A percentile compares a stretch with the other conserved stretches of the same genome.
Evolutionary conservation across 2,113 vertebrate genomes (phyloP).

Genomic region (Lamprotornis superbus): DNA sequence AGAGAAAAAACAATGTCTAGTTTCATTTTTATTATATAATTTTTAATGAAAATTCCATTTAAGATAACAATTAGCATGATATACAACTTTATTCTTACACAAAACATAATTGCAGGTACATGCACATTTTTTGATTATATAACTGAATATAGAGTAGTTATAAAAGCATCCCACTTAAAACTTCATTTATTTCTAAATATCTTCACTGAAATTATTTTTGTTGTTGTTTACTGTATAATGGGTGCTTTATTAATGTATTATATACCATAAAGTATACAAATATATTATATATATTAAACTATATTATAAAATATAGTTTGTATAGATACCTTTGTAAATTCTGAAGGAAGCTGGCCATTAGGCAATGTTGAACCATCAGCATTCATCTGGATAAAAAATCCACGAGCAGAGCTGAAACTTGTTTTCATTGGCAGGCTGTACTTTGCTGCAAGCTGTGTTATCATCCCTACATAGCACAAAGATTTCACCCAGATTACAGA

Average conservation of each 20-base stretch:
- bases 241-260: not conserved
- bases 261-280: not conserved
- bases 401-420: slow-evolving; percentile 89
- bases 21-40: not conserved
- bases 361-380: slow-evolving; percentile 77
- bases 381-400: slow-evolving; percentile 95
- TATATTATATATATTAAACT: too few species aligned
- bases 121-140: not conserved
- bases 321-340: slow-evolving; percentile 91
- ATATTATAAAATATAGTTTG: not conserved
- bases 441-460: slow-evolving; percentile 86
- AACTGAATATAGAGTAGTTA: not conserved
- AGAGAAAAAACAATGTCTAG: not conserved
- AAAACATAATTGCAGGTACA: not conserved
- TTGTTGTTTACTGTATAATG: not conserved
- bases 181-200: not conserved
- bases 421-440: slow-evolving; percentile 88
- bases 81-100: not conserved
- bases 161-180: not conserved
- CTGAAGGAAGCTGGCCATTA: slow-evolving; percentile 82
- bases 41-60: not conserved
- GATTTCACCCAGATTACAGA: not conserved
- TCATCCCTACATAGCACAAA: slow-evolving; percentile 76
- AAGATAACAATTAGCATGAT: not conserved
- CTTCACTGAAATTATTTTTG: not conserved